Evolutionary conservation across 2,888 invertebrate species (phyloP).

Genomic region (Panzeria rudis): DNA sequence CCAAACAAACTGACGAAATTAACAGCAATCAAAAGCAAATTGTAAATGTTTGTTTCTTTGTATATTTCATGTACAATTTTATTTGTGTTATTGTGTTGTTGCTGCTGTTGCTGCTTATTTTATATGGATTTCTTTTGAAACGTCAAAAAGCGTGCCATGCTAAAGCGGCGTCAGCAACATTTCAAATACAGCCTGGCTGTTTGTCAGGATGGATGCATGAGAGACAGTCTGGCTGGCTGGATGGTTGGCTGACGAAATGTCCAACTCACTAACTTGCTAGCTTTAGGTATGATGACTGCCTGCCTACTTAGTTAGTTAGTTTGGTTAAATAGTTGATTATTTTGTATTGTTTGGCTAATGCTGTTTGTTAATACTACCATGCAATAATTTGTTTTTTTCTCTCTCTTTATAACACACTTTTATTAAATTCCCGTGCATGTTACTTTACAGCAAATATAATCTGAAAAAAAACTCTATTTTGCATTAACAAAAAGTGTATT

Average conservation of each 20-base stretch:
- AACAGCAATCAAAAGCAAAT: constrained; percentile 64
- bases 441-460: background rate
- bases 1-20: constrained; percentile 71
- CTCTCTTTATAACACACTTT: background rate
- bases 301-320: constrained; percentile 33
- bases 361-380: constrained; percentile 46
- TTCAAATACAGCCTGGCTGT: constrained; percentile 39
- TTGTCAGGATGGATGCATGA: constrained; percentile 46
- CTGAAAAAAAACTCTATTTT: background rate
- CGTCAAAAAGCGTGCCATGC: constrained; percentile 65
- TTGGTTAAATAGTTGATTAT: constrained; percentile 47
- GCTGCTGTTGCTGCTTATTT: background rate
- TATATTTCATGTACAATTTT: constrained; percentile 27
- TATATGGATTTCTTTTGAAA: constrained; percentile 38
- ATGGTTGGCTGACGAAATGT: constrained; percentile 4
- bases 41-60: constrained; percentile 29
- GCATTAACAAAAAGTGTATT: background rate
- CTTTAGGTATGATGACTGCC: constrained; percentile 21
- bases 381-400: constrained; percentile 1
- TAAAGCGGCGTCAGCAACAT: constrained; percentile 52
- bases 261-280: constrained; percentile 17
- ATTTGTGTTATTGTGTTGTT: constrained; percentile 28
- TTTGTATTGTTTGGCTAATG: constrained; percentile 36
- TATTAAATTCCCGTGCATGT: background rate
- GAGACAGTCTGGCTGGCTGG: constrained; percentile 23